phyloP scores from a whole-genome alignment of 2,888 invertebrate genomes.

The Coenonympha glycerion region DNA sequence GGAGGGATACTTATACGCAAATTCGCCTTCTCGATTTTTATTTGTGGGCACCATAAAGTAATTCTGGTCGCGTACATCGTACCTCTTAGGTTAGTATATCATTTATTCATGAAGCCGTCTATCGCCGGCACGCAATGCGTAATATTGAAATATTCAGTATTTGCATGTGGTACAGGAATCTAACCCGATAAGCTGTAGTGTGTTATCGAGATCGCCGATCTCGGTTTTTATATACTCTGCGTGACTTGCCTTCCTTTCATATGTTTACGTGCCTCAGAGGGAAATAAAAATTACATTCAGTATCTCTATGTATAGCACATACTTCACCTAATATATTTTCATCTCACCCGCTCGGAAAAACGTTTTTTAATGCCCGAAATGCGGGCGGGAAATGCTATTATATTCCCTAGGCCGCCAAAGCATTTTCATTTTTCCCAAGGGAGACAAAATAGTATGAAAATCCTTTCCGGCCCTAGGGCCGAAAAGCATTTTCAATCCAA shows the following conservation, averaged over 20 bases:
- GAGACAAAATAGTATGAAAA: too few species aligned
- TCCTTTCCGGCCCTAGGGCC: too few species aligned
- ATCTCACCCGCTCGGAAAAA: too few species aligned
- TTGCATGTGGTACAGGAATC: conserved; percentile 26
- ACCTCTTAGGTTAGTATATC: conserved; percentile 21
- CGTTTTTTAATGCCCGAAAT: too few species aligned
- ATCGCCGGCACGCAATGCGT: conserved; percentile 23
- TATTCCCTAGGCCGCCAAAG: too few species aligned
- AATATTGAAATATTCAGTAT: conserved; percentile 26
- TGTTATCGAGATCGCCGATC: conserved; percentile 29
- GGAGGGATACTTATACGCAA: background rate
- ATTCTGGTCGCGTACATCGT: conserved; percentile 20
- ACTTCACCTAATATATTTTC: too few species aligned
- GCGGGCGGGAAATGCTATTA: too few species aligned
- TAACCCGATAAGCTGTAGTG: conserved; percentile 23
- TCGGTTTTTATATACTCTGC: conserved; percentile 24
- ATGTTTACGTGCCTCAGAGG: conserved; percentile 15
- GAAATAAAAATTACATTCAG: background rate
- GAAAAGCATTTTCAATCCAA: too few species aligned
- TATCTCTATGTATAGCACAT: too few species aligned
- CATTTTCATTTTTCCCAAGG: too few species aligned
- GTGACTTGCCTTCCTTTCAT: conserved; percentile 22
- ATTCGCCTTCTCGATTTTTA: conserved; percentile 1
- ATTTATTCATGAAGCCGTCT: conserved; percentile 23
- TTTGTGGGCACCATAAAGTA: conserved; percentile 19